These are phyloP conservation scores for Taenioides sp. DNA, from an alignment of 2,797 vertebrate genomes.

Conservation along the genomic window DNA sequence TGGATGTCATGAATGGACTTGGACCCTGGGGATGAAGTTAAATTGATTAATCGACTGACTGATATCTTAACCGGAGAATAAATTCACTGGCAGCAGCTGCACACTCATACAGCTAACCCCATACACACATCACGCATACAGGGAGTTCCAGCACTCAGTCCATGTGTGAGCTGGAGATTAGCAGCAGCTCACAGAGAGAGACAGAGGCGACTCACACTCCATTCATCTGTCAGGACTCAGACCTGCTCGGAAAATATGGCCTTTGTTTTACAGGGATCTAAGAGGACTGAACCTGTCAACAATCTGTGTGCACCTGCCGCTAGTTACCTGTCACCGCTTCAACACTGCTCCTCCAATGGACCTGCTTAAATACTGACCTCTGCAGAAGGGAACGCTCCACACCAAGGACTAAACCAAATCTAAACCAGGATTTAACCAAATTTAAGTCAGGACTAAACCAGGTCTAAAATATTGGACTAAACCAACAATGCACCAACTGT, in stretches of 20 bases:
- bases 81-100: too few relatives aligned
- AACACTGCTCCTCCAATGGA: not conserved
- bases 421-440: not conserved
- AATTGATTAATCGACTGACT: too few relatives aligned
- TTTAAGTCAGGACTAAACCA: not conserved
- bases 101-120: too few relatives aligned
- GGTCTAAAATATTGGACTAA: too few relatives aligned
- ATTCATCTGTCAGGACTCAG: constrained; percentile 30
- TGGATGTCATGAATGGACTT: too few relatives aligned
- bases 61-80: too few relatives aligned
- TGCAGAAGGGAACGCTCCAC: not conserved
- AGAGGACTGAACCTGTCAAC: not conserved
- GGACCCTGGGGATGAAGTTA: too few relatives aligned
- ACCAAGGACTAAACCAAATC: not conserved
- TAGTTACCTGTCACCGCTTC: not conserved
- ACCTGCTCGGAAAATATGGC: not conserved
- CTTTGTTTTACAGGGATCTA: not conserved
- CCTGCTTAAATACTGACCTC: not conserved
- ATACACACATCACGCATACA: too few relatives aligned
- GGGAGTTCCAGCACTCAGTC: not conserved
- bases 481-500: not conserved
- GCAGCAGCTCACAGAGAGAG: constrained; percentile 27
- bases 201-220: constrained; percentile 42
- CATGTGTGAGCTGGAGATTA: constrained; percentile 22
- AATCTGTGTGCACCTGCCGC: not conserved